phyloP scores from a whole-genome alignment of 1,140 invertebrate species.

The Steinernema feltiae region DNA sequence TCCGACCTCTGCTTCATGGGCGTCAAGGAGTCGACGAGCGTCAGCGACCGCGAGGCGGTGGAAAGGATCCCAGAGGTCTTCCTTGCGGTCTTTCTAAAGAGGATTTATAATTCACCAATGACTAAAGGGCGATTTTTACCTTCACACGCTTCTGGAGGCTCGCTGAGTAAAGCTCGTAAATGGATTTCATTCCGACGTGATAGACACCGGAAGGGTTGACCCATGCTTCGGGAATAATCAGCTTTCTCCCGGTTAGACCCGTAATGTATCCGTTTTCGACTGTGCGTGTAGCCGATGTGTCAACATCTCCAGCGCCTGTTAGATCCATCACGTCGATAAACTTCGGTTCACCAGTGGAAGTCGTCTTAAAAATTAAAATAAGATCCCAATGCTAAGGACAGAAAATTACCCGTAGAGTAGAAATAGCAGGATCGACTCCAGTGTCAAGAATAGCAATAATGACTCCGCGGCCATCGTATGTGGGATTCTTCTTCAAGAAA shows the following conservation, averaged over 20 bases:
- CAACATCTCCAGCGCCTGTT: constrained; percentile 86
- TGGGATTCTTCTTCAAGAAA: constrained; percentile 82
- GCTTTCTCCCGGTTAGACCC: constrained; percentile 77
- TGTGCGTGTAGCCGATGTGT: constrained; percentile 74
- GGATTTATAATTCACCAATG: constrained; percentile 1
- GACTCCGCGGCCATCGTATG: constrained; percentile 82
- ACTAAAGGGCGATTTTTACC: constrained; percentile 44
- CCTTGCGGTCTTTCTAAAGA: constrained; percentile 69
- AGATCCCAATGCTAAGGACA: not conserved
- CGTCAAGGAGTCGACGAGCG: constrained; percentile 67
- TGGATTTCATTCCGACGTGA: constrained; percentile 74
- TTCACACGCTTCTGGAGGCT: constrained; percentile 74
- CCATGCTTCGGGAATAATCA: constrained; percentile 79
- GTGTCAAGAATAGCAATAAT: constrained; percentile 93
- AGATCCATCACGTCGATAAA: constrained; percentile 90
- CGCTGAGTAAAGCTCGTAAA: constrained; percentile 78
- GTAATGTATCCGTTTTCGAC: constrained; percentile 70
- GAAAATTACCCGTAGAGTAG: constrained; percentile 73
- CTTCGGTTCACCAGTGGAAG: constrained; percentile 79
- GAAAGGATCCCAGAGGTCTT: constrained; percentile 75
- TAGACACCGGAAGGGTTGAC: constrained; percentile 66
- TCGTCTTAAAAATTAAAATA: constrained; percentile 66
- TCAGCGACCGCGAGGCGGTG: constrained; percentile 75
- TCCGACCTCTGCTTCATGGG: constrained; percentile 58
- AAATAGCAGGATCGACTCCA: constrained; percentile 88